Conservation (phyloP, 53 echinoderm and acorn worm species). For the Actinopyga echinites region DNA sequence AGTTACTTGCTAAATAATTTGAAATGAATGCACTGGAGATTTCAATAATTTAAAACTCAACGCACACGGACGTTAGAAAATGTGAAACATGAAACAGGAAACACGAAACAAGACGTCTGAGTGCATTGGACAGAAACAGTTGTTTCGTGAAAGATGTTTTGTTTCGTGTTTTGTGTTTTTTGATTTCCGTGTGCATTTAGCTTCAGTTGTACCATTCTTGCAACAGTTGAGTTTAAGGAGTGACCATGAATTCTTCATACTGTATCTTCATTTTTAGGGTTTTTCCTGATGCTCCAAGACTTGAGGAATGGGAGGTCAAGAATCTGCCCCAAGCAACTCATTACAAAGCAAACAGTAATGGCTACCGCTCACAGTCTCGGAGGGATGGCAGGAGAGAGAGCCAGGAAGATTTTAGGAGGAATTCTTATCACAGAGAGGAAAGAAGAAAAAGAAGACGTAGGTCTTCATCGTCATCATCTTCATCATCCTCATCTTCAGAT, state of each 20-base stretch:
- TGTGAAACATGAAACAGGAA: too few relatives aligned
- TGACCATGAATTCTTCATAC: not conserved
- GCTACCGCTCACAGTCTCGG: slow-evolving; percentile 8
- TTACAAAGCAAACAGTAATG: slow-evolving; percentile 27
- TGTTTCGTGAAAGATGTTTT: too few relatives aligned
- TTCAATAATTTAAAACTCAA: too few relatives aligned
- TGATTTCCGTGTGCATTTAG: too few relatives aligned
- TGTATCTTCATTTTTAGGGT: slow-evolving; percentile 57
- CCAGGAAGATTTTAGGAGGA: not conserved
- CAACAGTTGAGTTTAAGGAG: not conserved
- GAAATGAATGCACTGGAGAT: too few relatives aligned
- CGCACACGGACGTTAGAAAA: too few relatives aligned
- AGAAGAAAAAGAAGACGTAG: not conserved
- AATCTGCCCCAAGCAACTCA: slow-evolving; percentile 33
- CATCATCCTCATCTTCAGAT: not conserved
- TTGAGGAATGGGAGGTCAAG: slow-evolving; percentile 45
- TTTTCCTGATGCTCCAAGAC: slow-evolving; percentile 84
- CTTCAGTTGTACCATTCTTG: too few relatives aligned
- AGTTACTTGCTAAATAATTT: too few relatives aligned
- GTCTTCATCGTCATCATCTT: not conserved
- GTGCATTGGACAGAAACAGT: too few relatives aligned
- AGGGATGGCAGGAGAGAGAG: slow-evolving; percentile 3
- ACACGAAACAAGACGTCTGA: too few relatives aligned
- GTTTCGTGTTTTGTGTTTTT: too few relatives aligned
- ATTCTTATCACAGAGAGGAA: not conserved